Conservation (phyloP, 64 coral and sea anemone species). For the Hydrozoanthus tunicans region DNA sequence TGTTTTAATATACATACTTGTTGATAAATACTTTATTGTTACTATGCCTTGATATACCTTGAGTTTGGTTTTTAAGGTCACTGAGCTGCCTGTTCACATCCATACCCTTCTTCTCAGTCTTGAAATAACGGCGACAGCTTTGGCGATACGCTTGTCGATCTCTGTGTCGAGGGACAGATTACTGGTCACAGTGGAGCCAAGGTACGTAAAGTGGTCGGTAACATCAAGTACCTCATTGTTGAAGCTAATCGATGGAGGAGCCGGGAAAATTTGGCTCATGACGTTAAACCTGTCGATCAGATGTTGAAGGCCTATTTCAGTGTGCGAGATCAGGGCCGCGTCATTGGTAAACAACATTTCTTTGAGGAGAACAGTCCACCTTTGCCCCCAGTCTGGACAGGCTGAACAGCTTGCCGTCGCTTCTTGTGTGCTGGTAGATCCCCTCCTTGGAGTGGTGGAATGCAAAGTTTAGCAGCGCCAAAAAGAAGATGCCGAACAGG, state of each 20-base stretch:
- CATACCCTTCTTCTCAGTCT: not conserved
- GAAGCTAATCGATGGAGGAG: not conserved
- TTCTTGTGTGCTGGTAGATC: slow-evolving; percentile 7
- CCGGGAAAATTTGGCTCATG: not conserved
- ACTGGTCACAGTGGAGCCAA: too few relatives aligned
- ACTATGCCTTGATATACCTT: not conserved
- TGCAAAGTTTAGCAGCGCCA: not conserved
- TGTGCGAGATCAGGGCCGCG: not conserved
- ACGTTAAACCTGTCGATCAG: not conserved
- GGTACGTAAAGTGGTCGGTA: not conserved
- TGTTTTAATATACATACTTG: too few relatives aligned
- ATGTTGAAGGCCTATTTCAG: too few relatives aligned
- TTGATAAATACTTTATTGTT: too few relatives aligned
- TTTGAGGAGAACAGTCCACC: not conserved
- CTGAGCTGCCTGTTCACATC: not conserved
- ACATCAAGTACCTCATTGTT: not conserved
- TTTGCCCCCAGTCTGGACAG: not conserved
- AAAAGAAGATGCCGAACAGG: slow-evolving; percentile 1
- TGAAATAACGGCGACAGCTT: not conserved
- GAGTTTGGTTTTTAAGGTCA: not conserved
- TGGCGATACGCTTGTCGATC: not conserved
- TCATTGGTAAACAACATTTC: not conserved
- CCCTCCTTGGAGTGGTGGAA: slow-evolving; percentile 18
- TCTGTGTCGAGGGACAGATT: not conserved
- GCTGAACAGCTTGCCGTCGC: slow-evolving; percentile 5